Percentiles rank a stretch among this genome's conserved stretches.
Evolutionary conservation across 2,888 invertebrate genomes (phyloP).

Genomic region (Coenonympha arcania): DNA sequence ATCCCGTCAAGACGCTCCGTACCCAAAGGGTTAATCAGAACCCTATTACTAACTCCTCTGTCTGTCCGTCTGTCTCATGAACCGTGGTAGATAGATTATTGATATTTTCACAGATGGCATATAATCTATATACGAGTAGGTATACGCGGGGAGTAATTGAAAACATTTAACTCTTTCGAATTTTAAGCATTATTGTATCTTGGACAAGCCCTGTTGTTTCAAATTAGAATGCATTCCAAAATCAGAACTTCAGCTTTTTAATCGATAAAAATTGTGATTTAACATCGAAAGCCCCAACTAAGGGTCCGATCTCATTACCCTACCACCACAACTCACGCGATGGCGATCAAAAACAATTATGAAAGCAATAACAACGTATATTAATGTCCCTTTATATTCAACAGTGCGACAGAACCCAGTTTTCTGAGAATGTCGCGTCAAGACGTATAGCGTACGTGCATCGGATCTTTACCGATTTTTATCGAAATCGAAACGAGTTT

Average conservation of each 20-base stretch:
- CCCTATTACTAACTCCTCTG: too few species aligned
- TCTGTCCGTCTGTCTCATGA: too few species aligned
- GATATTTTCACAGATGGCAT: too few species aligned
- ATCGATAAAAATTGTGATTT: conserved; percentile 8
- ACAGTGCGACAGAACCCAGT: conserved; percentile 23
- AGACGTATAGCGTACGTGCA: conserved; percentile 35
- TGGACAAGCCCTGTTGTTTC: too few species aligned
- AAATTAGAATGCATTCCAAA: too few species aligned
- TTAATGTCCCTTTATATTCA: conserved; percentile 41
- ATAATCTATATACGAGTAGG: too few species aligned
- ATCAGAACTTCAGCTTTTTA: neutral
- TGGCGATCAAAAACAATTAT: conserved; percentile 38
- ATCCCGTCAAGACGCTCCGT: too few species aligned
- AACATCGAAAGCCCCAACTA: neutral
- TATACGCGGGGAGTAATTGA: too few species aligned
- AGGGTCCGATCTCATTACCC: conserved; percentile 27
- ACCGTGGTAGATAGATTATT: too few species aligned
- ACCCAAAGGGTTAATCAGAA: too few species aligned
- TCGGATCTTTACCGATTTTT: conserved; percentile 44
- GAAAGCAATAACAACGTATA: conserved; percentile 36
- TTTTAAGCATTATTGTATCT: too few species aligned
- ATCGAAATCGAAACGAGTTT: conserved; percentile 44
- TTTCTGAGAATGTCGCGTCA: conserved; percentile 35
- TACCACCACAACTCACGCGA: conserved; percentile 29
- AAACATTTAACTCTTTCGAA: too few species aligned